phyloP scores from a whole-genome alignment of 92 coral and sea anemone species.

The Heliopora coerulea region DNA sequence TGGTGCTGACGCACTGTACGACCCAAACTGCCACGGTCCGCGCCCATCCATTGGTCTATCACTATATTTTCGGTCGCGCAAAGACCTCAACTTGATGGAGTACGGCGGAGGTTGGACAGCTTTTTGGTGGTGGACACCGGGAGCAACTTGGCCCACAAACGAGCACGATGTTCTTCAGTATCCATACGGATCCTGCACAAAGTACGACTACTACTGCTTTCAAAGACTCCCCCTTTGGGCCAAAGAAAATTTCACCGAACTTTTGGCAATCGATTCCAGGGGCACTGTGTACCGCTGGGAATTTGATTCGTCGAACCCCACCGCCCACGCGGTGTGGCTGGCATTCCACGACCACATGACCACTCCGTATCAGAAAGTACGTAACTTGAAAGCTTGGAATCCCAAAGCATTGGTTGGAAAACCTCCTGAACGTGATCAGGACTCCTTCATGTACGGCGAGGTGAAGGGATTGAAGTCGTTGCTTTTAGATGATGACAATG shows the following conservation, averaged over 20 bases:
- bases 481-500: slow-evolving; percentile 65
- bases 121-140: slow-evolving; percentile 75
- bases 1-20: slow-evolving; percentile 68
- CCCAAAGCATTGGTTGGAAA: slow-evolving; percentile 58
- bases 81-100: slow-evolving; percentile 40
- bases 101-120: slow-evolving; percentile 73
- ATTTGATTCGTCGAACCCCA: slow-evolving; percentile 57
- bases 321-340: slow-evolving; percentile 67
- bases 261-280: slow-evolving; percentile 61
- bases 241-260: slow-evolving; percentile 57
- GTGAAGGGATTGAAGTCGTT: slow-evolving; percentile 64
- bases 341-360: slow-evolving; percentile 66
- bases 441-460: slow-evolving; percentile 72
- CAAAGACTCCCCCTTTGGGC: slow-evolving; percentile 69
- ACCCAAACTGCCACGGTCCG: slow-evolving; percentile 67
- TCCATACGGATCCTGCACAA: slow-evolving; percentile 55
- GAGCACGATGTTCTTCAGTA: slow-evolving; percentile 54
- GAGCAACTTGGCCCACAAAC: slow-evolving; percentile 53
- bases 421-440: slow-evolving; percentile 51
- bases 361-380: slow-evolving; percentile 41
- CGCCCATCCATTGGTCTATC: slow-evolving; percentile 58
- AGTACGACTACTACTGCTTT: slow-evolving; percentile 59
- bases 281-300: slow-evolving; percentile 68
- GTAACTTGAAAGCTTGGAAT: slow-evolving; percentile 62
- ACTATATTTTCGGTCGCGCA: slow-evolving; percentile 57